Conservation (phyloP, 2,797 vertebrate genomes). For the Peromyscus nudipes region DNA sequence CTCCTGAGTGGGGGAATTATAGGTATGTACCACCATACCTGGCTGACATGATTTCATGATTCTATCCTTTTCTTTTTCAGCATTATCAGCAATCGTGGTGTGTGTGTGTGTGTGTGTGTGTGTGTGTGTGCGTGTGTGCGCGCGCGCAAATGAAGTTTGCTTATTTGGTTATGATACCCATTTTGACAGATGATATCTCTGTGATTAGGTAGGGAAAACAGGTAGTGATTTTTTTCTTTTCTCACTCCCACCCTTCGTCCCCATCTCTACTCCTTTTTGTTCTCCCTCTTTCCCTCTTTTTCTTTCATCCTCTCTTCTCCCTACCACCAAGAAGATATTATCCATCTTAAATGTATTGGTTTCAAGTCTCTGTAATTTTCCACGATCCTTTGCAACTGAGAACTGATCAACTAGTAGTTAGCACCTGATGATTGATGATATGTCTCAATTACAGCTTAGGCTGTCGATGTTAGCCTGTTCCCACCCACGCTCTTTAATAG, state of each 20-base stretch:
- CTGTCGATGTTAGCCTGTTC: rapidly evolving
- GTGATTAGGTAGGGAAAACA: neutral
- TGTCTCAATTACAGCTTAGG: rapidly evolving
- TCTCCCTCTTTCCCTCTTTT: neutral
- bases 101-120: neutral
- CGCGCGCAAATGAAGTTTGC: neutral
- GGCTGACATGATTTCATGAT: neutral
- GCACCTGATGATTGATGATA: neutral
- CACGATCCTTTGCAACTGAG: neutral
- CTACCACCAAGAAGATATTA: neutral
- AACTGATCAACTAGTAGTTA: neutral
- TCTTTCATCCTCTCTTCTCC: neutral
- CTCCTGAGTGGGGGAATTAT: neutral
- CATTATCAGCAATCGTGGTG: neutral
- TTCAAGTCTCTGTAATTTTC: slow-evolving; percentile 8
- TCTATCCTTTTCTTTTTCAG: neutral
- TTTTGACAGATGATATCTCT: neutral
- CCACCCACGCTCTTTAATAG: neutral
- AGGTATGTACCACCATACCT: neutral
- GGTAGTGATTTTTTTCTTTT: neutral
- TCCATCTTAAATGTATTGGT: neutral
- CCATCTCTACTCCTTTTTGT: too few species aligned
- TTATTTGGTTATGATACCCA: neutral
- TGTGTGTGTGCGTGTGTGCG: neutral
- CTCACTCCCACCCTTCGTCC: neutral